Evolutionary conservation across 1,140 invertebrate species (phyloP).

Genomic region (Drosophila obscura): DNA sequence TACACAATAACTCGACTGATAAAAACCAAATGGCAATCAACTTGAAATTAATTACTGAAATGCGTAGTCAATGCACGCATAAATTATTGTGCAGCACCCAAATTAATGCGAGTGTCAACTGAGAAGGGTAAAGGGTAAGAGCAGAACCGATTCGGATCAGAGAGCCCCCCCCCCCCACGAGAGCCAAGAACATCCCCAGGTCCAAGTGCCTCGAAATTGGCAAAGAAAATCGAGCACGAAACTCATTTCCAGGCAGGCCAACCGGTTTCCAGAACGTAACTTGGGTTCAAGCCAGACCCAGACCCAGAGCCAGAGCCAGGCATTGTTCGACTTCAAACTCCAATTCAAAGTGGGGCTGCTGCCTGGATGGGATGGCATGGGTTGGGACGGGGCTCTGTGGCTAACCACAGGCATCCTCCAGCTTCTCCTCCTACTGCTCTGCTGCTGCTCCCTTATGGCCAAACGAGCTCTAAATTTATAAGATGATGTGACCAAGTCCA

Average conservation of each 20-base stretch:
- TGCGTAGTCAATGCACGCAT: slow-evolving; percentile 65
- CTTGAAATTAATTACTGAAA: slow-evolving; percentile 57
- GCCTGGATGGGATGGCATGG: not conserved
- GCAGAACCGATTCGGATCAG: slow-evolving; percentile 7
- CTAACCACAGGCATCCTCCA: slow-evolving; percentile 71
- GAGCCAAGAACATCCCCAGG: slow-evolving; percentile 32
- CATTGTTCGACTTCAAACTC: slow-evolving; percentile 47
- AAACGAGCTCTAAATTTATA: slow-evolving; percentile 76
- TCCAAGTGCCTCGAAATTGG: slow-evolving; percentile 44
- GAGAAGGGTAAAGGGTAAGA: not conserved
- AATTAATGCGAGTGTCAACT: slow-evolving; percentile 26
- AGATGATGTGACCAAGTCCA: slow-evolving; percentile 74
- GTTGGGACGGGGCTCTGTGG: slow-evolving; percentile 47
- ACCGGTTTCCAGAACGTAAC: slow-evolving; percentile 47
- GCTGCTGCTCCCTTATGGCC: slow-evolving; percentile 25
- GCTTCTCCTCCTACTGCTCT: slow-evolving; percentile 21
- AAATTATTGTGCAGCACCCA: slow-evolving; percentile 51
- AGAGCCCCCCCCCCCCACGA: slow-evolving; percentile 16
- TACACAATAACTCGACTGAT: slow-evolving; percentile 18
- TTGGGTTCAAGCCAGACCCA: slow-evolving; percentile 16
- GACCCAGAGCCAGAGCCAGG: slow-evolving; percentile 16
- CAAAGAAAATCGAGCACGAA: slow-evolving; percentile 48
- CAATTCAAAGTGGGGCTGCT: slow-evolving; percentile 33
- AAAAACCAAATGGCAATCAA: slow-evolving; percentile 50
- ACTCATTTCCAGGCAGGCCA: slow-evolving; percentile 23